Percentiles rank a stretch among this genome's conserved stretches.
These are phyloP conservation scores for Chloroclysta siterata DNA, from an alignment of 2,888 invertebrate species.

Conservation along the genomic window DNA sequence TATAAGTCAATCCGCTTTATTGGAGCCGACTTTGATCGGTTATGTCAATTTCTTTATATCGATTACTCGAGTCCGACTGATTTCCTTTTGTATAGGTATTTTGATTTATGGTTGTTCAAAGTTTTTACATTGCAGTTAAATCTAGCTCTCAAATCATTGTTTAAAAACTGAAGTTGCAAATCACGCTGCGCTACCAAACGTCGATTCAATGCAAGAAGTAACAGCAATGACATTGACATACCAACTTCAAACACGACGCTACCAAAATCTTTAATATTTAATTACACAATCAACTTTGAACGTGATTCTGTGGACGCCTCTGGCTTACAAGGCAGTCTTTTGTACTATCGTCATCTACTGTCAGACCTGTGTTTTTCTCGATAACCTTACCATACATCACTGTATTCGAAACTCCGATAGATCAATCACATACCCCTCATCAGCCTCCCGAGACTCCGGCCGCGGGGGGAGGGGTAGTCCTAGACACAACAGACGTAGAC, in stretches of 20 bases:
- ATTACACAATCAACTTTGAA: slow-evolving; percentile 73
- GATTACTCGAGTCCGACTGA: slow-evolving; percentile 32
- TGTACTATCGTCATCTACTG: slow-evolving; percentile 73
- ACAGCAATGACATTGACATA: slow-evolving; percentile 69
- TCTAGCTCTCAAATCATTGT: neutral
- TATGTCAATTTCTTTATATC: slow-evolving; percentile 69
- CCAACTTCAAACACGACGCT: slow-evolving; percentile 51
- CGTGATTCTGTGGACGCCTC: slow-evolving; percentile 72
- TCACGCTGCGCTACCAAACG: neutral
- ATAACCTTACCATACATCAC: slow-evolving; percentile 66
- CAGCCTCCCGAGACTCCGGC: slow-evolving; percentile 23
- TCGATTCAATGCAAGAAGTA: neutral
- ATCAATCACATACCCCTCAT: slow-evolving; percentile 43
- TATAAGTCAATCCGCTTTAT: slow-evolving; percentile 83
- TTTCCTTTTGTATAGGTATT: slow-evolving; percentile 39
- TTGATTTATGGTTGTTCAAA: slow-evolving; percentile 7
- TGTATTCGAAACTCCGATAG: slow-evolving; percentile 47
- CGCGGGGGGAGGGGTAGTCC: slow-evolving; percentile 52
- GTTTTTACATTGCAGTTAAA: neutral
- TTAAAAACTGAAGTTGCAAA: neutral
- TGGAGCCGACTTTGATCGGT: slow-evolving; percentile 77
- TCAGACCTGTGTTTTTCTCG: slow-evolving; percentile 69
- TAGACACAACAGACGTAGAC: slow-evolving; percentile 50
- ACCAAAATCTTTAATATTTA: slow-evolving; percentile 72
- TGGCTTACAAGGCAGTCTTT: slow-evolving; percentile 82